A percentile compares a stretch with the other conserved stretches of the same genome.
Conservation (phyloP, 2,888 invertebrate genomes). For the Hydroisotoma schaefferi region DNA sequence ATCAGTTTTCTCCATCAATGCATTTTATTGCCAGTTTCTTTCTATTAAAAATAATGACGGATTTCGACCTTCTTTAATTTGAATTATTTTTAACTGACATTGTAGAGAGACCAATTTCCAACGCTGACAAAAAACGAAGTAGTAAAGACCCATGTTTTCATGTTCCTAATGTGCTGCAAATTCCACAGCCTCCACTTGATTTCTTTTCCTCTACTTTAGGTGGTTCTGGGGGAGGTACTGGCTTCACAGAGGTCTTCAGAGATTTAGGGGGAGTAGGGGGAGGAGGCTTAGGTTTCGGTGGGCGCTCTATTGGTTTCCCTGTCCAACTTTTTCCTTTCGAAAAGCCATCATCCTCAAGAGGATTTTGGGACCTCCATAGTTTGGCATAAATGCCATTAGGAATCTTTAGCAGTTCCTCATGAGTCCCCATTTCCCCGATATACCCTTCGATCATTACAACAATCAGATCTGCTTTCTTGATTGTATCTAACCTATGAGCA, state of each 20-base stretch:
- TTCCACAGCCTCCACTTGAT: background rate
- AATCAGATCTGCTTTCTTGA: constrained; percentile 25
- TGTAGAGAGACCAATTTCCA: no score
- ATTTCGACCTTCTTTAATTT: no score
- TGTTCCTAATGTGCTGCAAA: background rate
- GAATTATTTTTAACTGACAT: no score
- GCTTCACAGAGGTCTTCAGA: background rate
- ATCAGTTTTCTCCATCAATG: no score
- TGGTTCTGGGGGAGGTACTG: background rate
- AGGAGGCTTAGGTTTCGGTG: background rate
- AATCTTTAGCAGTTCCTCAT: constrained; percentile 9
- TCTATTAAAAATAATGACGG: no score
- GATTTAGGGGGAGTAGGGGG: background rate
- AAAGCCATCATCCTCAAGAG: constrained; percentile 23
- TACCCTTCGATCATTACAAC: constrained; percentile 29
- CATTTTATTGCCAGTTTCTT: no score
- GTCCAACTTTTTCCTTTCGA: constrained; percentile 14
- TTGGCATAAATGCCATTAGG: constrained; percentile 11
- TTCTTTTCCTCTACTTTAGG: background rate
- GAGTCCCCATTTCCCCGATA: constrained; percentile 25
- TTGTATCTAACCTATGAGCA: constrained; percentile 21
- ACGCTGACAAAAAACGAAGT: no score
- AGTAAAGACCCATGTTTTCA: no score
- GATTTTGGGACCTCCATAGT: constrained; percentile 27
- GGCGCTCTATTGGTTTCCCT: background rate